phyloP scores from a whole-genome alignment of 2,888 invertebrate genomes.

The Pycnomerus fuliginosus region DNA sequence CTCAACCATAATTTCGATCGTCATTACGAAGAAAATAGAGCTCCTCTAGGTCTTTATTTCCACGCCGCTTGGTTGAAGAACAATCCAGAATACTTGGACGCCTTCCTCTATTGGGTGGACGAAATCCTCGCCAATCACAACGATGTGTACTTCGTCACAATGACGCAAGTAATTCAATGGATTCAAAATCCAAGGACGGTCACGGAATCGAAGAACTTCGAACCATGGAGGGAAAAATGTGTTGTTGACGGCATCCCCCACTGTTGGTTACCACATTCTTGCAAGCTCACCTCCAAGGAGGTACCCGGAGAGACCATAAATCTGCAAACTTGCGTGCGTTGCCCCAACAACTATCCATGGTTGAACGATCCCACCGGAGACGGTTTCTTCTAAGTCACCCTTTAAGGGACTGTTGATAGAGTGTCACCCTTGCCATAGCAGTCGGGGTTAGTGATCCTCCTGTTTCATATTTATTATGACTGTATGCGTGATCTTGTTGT shows the following conservation, averaged over 20 bases:
- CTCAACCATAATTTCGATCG: slow-evolving; percentile 91
- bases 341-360: slow-evolving; percentile 95
- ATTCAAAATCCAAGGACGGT: slow-evolving; percentile 87
- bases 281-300: slow-evolving; percentile 89
- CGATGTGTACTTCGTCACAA: slow-evolving; percentile 91
- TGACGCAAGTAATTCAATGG: slow-evolving; percentile 97
- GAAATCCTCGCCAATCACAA: slow-evolving; percentile 81
- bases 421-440: slow-evolving; percentile 33
- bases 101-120: slow-evolving; percentile 92
- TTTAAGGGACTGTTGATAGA: slow-evolving; percentile 25
- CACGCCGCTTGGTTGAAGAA: slow-evolving; percentile 93
- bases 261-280: slow-evolving; percentile 87
- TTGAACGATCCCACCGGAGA: slow-evolving; percentile 88
- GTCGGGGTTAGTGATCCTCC: slow-evolving; percentile 43
- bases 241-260: slow-evolving; percentile 78
- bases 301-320: slow-evolving; percentile 93
- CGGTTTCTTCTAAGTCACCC: slow-evolving; percentile 75
- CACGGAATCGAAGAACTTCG: slow-evolving; percentile 85
- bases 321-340: slow-evolving; percentile 88
- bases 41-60: slow-evolving; percentile 87
- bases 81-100: slow-evolving; percentile 88
- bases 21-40: slow-evolving; percentile 87
- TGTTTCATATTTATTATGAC: slow-evolving; percentile 49
- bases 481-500: slow-evolving; percentile 49
- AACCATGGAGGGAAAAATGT: slow-evolving; percentile 94